These are phyloP conservation scores for Ostrea denselamellosa DNA, from an alignment of 1,140 invertebrate genomes.

Conservation along the genomic window DNA sequence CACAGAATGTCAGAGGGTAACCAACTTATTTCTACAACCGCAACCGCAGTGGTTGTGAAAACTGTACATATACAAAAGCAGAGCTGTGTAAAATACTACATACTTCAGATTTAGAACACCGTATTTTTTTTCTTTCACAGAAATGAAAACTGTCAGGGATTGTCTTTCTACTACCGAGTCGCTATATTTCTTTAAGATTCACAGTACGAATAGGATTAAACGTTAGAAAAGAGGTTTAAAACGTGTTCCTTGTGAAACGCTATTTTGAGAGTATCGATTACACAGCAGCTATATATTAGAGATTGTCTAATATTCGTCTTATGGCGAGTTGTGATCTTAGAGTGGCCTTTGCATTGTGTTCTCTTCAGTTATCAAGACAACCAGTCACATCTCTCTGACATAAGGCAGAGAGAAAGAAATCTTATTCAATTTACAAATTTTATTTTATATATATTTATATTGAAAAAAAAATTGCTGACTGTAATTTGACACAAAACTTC, in stretches of 20 bases:
- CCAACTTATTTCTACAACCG: too few species aligned
- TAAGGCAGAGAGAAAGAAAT: neutral
- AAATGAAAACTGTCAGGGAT: too few species aligned
- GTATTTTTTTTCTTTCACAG: too few species aligned
- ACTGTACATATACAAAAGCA: too few species aligned
- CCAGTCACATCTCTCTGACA: conserved; percentile 4
- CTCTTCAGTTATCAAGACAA: neutral
- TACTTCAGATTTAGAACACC: too few species aligned
- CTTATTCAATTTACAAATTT: neutral
- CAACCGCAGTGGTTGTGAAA: too few species aligned
- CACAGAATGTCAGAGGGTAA: too few species aligned
- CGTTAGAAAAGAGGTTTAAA: neutral
- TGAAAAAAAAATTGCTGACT: neutral
- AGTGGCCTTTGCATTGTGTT: neutral
- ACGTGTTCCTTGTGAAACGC: neutral
- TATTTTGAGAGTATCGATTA: neutral
- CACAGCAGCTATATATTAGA: neutral
- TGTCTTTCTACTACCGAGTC: too few species aligned
- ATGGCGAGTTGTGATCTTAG: neutral
- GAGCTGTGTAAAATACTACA: too few species aligned
- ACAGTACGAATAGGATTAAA: neutral
- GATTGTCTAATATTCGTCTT: conserved; percentile 14
- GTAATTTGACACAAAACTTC: neutral
- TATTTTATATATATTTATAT: neutral
- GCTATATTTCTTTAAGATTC: too few species aligned